These are phyloP conservation scores for Hydropotes inermis DNA, from an alignment of 2,113 vertebrate species.

Conservation along the genomic window DNA sequence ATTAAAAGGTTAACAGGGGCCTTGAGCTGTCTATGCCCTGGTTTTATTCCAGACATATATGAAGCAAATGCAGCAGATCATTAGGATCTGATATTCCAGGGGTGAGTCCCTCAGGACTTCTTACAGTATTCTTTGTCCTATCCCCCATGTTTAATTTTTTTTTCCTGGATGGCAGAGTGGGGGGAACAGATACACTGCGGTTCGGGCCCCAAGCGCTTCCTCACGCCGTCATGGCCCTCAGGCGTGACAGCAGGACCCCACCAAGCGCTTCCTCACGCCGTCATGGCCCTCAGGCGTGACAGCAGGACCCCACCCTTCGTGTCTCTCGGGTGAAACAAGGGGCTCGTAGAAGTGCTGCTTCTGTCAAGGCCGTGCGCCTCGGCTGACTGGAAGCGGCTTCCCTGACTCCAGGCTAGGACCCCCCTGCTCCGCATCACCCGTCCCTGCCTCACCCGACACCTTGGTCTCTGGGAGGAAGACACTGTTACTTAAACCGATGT, in stretches of 20 bases:
- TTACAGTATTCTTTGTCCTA: background rate
- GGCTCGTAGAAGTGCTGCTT: background rate
- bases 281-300: background rate
- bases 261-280: background rate
- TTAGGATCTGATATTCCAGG: background rate
- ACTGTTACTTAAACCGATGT: background rate
- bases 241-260: background rate
- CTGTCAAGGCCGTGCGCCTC: background rate
- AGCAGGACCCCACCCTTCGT: background rate
- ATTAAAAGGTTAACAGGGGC: background rate
- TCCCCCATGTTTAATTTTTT: background rate
- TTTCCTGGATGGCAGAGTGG: background rate
- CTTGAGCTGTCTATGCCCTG: background rate
- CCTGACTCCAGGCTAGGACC: background rate
- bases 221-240: background rate
- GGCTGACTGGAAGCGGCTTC: background rate
- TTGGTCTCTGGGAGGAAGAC: background rate
- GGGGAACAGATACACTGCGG: rapidly evolving
- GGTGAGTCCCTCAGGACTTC: background rate
- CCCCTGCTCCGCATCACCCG: background rate
- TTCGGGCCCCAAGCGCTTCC: background rate
- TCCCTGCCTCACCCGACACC: background rate
- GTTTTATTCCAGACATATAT: background rate
- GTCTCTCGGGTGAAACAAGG: background rate
- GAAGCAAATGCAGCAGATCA: background rate